Percentiles rank a stretch among this genome's conserved stretches.
Conservation (phyloP, 2,888 invertebrate species). For the Marasmarcha lunaedactyla region DNA sequence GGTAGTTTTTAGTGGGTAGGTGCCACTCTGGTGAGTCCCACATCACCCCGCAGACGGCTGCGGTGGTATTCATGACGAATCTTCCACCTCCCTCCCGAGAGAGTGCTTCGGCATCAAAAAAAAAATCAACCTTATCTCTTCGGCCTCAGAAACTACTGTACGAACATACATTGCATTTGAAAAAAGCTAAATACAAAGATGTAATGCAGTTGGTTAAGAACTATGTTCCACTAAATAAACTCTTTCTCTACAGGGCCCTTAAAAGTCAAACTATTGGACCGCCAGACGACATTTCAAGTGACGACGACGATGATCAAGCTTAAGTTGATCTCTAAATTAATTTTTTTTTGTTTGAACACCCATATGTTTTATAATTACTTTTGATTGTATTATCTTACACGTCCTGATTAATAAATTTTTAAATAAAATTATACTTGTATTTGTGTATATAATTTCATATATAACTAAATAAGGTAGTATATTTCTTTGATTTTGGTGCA, state of each 20-base stretch:
- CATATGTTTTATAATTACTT: neutral
- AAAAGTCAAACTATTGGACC: neutral
- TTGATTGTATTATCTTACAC: neutral
- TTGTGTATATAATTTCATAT: too few relatives aligned
- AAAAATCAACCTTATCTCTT: too few relatives aligned
- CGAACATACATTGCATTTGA: too few relatives aligned
- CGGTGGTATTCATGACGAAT: too few relatives aligned
- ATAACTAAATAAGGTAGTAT: too few relatives aligned
- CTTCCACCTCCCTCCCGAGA: too few relatives aligned
- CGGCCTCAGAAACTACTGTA: too few relatives aligned
- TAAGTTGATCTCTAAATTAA: neutral
- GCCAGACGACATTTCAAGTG: conserved; percentile 1
- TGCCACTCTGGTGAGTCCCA: too few relatives aligned
- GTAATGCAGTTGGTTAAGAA: conserved; percentile 3
- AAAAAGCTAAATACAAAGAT: conserved; percentile 1
- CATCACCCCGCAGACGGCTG: too few relatives aligned
- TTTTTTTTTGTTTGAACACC: neutral
- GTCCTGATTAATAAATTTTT: neutral
- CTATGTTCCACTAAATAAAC: conserved; percentile 4
- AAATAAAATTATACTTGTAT: neutral
- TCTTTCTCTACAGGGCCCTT: conserved; percentile 2
- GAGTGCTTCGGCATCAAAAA: too few relatives aligned
- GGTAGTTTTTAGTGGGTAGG: too few relatives aligned
- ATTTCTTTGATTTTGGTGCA: too few relatives aligned
- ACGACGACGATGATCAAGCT: conserved; percentile 3